Evolutionary conservation across 2,797 vertebrate species (phyloP), one percentile per base, ranked within the genome.

Genomic region (Chloroceryle amazona): DNA sequence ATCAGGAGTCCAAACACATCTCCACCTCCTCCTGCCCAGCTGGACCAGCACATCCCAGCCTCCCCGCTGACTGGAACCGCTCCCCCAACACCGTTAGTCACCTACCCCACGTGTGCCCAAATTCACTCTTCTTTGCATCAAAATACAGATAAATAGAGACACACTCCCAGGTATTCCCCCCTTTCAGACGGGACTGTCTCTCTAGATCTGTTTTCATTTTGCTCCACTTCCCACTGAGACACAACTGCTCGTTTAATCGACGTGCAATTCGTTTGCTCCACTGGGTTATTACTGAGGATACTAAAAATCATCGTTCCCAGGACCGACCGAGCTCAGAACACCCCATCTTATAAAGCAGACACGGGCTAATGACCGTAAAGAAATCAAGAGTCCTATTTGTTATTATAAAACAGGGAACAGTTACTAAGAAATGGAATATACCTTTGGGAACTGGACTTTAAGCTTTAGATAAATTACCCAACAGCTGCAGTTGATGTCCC

Each of bases 321-420:
- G 7, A 17, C 18, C 7, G 19, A 46, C 44, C 20, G 49, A 68
- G 62, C 66, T 41, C 58, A n/a, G 55, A 91, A 82, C 12, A 76
- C 28, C 75, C 54, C 47, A 4, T 62, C 79, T 87, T 37, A 52
- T 55, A 73, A 73, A 39, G 7, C 78, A 80, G 75, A 22, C 44
- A 18, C 47, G 11, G 62, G 62, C 44, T 82, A 91, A 92, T 2
- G 41, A 67, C 51, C 61, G 31, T 25, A 23, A 82, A 87, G 87
- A 73, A 93, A 93, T 26, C 46, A n/a, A 20, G 52, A 87, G 63
- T 55, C 52, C 37, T 33, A 22, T 46, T 61, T 78, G 72, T 86
- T 91, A 71, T 81, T 78, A n/a, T 12, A 51, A 94, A 86, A 71
- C 2, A 84, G 84, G 86, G 85, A 94, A 80, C 28, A 29, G 81